A percentile compares a stretch with the other conserved stretches of the same genome.
phyloP scores from a whole-genome alignment of 2,888 invertebrate species.

The Hirtodrosophila confusa region DNA sequence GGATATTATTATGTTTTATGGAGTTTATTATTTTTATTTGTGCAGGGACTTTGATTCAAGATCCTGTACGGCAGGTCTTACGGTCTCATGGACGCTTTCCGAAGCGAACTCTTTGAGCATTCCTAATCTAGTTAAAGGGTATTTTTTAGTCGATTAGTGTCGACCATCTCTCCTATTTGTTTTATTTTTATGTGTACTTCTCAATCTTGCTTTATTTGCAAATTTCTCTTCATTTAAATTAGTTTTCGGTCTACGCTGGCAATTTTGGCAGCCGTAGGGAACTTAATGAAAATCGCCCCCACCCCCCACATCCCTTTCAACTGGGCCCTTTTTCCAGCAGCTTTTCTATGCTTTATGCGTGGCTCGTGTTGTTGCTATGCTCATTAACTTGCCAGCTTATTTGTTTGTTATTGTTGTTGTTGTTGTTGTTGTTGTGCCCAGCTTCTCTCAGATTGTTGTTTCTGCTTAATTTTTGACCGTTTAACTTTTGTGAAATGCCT shows the following conservation, averaged over 20 bases:
- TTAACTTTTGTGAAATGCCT: conserved; percentile 66
- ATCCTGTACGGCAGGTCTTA: too few relatives aligned
- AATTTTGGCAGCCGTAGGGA: conserved; percentile 38
- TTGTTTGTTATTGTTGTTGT: conserved; percentile 31
- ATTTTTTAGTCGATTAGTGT: too few relatives aligned
- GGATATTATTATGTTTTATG: too few relatives aligned
- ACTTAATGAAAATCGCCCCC: conserved; percentile 17
- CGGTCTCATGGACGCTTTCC: too few relatives aligned
- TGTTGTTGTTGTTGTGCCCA: conserved; percentile 16
- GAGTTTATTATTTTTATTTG: too few relatives aligned
- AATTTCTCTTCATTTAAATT: conserved; percentile 60
- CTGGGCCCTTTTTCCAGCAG: conserved; percentile 30
- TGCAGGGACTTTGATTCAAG: too few relatives aligned
- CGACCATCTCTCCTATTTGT: conserved; percentile 2
- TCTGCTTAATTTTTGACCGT: conserved; percentile 69
- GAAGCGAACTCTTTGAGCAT: too few relatives aligned
- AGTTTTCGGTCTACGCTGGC: conserved; percentile 62
- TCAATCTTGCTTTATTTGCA: conserved; percentile 42
- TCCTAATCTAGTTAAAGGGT: too few relatives aligned
- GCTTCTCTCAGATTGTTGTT: conserved; percentile 40
- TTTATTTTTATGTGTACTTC: conserved; percentile 19
- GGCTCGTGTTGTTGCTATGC: conserved; percentile 44
- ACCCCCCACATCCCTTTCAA: conserved; percentile 5
- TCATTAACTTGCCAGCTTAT: conserved; percentile 70
- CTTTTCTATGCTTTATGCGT: conserved; percentile 29